Evolutionary conservation across 2,888 invertebrate genomes (phyloP), one percentile per base, ranked within the genome.

Genomic region (Anthophora plumipes): DNA sequence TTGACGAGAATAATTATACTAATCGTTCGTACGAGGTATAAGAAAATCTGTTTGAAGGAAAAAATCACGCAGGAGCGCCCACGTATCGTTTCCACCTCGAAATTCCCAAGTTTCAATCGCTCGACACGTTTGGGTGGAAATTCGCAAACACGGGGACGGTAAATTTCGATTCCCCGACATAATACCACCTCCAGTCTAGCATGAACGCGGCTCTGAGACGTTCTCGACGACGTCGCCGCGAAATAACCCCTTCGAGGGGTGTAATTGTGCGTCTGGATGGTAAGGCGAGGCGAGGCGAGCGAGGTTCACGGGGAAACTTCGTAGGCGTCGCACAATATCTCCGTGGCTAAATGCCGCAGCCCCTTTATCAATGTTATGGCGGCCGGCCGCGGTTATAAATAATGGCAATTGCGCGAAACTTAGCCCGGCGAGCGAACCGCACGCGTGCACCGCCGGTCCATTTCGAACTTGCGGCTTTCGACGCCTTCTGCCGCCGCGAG

Each of bases 301-400:
- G n/a, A 9, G 50, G 57, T 57, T 12, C 11, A 41, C 79, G 68
- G 72, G n/a, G 52, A 75, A 87, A 87, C 77, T 87, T 87, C 71
- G 85, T 72, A 80, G 82, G 85, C 87, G 87, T 80, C 78, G 75
- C 82, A 85, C 88, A 87, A 90, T 92, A 91, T 91, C 91, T 90
- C 85, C 88, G 88, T 84, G 89, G 85, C 73, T 80, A 74, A 82
- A 77, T 69, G 89, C 89, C 90, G 86, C 91, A 90, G 83, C 90
- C 90, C 48, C 93, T 93, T 92, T 92, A 91, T 93, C 93, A 93
- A 92, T 91, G 92, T 91, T 91, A 89, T 88, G 89, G 86, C 85
- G 75, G 85, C 81, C 77, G 80, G 89, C 90, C 89, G 76, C 88
- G 86, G 85, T 92, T 91, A 91, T 93, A 92, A 93, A 92, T 93